Conservation (phyloP, 2,888 invertebrate species). For the Drosophila kambysellisi region DNA sequence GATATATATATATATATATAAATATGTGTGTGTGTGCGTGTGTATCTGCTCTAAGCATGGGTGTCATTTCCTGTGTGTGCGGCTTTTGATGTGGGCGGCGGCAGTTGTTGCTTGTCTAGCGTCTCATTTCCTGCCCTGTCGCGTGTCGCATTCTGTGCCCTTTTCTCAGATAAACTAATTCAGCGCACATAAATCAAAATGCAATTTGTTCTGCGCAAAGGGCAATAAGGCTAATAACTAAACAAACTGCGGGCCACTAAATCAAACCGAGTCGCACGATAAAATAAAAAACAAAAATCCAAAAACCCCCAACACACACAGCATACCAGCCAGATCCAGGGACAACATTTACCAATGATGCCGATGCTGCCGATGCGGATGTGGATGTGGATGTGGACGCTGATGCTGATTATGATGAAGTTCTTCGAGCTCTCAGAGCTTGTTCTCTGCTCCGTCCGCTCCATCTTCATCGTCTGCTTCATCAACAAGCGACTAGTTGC, state of each 20-base stretch:
- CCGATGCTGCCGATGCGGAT: slow-evolving; percentile 35
- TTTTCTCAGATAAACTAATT: slow-evolving; percentile 67
- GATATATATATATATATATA: not conserved
- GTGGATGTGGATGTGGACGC: slow-evolving; percentile 44
- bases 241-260: slow-evolving; percentile 80
- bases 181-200: slow-evolving; percentile 79
- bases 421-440: slow-evolving; percentile 28
- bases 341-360: slow-evolving; percentile 57
- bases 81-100: slow-evolving; percentile 58
- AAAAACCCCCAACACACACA: slow-evolving; percentile 30
- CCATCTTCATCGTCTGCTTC: not conserved
- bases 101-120: slow-evolving; percentile 43
- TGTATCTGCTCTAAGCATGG: slow-evolving; percentile 28
- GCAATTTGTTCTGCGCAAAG: slow-evolving; percentile 80
- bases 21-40: slow-evolving; percentile 9
- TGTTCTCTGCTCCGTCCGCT: slow-evolving; percentile 5
- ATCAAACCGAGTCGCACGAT: slow-evolving; percentile 72
- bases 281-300: not conserved
- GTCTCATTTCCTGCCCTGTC: slow-evolving; percentile 66
- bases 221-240: slow-evolving; percentile 80
- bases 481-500: slow-evolving; percentile 1
- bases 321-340: slow-evolving; percentile 31
- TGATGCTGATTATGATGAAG: slow-evolving; percentile 70
- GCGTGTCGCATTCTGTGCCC: slow-evolving; percentile 47
- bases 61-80: slow-evolving; percentile 54